Base-by-base conservation (phyloP, 2,113 vertebrate genomes). In the Daboia siamensis region DNA sequence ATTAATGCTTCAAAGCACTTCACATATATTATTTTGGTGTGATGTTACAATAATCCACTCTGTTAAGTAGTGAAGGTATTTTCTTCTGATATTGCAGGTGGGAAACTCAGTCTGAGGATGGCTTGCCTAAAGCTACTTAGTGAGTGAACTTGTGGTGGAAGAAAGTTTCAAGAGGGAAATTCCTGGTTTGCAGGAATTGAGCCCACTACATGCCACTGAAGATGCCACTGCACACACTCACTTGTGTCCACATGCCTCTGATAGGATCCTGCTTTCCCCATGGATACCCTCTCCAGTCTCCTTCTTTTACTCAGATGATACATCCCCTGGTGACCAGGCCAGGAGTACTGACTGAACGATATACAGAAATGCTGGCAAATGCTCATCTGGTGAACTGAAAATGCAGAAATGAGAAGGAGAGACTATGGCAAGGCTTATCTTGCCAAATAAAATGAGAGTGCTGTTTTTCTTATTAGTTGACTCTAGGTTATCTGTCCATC, bases 231-330 rank as follows among this genome's bases (percentile, higher is more conserved):
- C 21, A n/a, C 39, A 48, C 96, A 97, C 96, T 96, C 96, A 97
- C 97, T 92, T 94, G 95, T 3, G 26, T 93, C 91, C 46, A 91
- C 91, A 84, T 10, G 61, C 46, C 92, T 93, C 52, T 61, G 93
- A 86, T 87, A 94, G 92, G 64, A 8, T 91, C 88, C 95, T 56
- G 86, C 94, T 93, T 87, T 92, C 88, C 93, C 96, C 80, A 80
- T 91, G 94, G 95, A 92, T 33, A 12, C 86, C 95, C 94, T 91
- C 48, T 95, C 95, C 93, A 8, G 93, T 1, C 88, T 94, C 95
- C 94, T 97, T 85, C 94, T 97, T 95, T 95, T 95, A 13, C 94
- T 94, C 96, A 97, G 92, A 94, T 96, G 94, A 96, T 97, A 97
- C 20, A 94, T 91, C 95, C 95, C 95, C 94, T 95, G 95, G 91